phyloP scores from a whole-genome alignment of 2,888 invertebrate genomes.

The Campoletis raptor region DNA sequence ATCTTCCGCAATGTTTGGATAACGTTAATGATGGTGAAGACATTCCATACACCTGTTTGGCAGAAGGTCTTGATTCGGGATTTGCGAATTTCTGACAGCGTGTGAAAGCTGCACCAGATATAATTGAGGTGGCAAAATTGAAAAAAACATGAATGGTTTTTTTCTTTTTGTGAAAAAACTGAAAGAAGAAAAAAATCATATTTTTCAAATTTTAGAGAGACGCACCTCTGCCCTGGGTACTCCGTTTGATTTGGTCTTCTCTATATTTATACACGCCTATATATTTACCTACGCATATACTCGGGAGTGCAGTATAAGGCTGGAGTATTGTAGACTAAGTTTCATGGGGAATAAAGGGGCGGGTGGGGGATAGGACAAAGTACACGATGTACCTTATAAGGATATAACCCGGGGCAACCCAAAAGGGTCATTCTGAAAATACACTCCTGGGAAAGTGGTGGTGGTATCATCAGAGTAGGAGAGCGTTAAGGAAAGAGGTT shows the following conservation, averaged over 20 bases:
- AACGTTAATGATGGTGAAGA: background rate
- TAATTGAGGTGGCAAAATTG: background rate
- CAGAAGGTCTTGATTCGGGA: background rate
- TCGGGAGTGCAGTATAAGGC: background rate
- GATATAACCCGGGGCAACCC: constrained; percentile 70
- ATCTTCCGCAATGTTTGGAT: no score
- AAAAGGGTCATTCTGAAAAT: constrained; percentile 78
- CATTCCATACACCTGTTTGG: background rate
- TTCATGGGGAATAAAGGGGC: background rate
- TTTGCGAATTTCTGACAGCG: background rate
- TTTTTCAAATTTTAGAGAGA: background rate
- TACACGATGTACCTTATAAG: constrained; percentile 59
- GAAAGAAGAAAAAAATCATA: background rate
- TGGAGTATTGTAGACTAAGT: constrained; percentile 7
- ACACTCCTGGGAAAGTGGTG: constrained; percentile 80
- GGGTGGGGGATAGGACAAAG: background rate
- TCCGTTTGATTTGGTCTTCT: background rate
- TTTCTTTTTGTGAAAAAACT: background rate
- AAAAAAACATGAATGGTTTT: background rate
- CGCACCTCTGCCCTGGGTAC: background rate
- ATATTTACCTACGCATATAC: background rate
- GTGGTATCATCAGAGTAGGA: constrained; percentile 10
- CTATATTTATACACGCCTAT: background rate
- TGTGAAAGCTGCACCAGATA: background rate
- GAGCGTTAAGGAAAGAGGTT: constrained; percentile 58